Percentiles rank a stretch among this genome's conserved stretches.
These are phyloP conservation scores for Leptopilina syphax DNA, from an alignment of 2,888 invertebrate species.

Conservation along the genomic window DNA sequence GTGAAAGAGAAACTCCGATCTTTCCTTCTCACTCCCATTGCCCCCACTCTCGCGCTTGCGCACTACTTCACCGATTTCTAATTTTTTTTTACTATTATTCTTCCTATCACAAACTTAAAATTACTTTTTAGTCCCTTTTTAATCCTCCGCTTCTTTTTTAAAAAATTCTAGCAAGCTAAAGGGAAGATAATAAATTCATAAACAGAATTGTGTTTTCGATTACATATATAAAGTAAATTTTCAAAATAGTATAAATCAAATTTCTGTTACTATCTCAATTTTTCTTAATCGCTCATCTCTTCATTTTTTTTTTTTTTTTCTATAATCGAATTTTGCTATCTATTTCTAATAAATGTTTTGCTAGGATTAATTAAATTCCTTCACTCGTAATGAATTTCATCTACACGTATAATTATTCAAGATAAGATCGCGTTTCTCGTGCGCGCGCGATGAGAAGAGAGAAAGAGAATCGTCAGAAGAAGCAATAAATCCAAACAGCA, in stretches of 20 bases:
- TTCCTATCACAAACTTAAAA: too few relatives aligned
- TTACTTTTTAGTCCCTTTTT: too few relatives aligned
- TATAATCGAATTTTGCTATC: constrained; percentile 22
- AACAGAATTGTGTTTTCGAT: background rate
- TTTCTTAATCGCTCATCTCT: background rate
- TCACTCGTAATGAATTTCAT: constrained; percentile 29
- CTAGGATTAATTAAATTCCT: constrained; percentile 30
- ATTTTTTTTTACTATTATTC: background rate
- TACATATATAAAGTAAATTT: background rate
- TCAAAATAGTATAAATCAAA: background rate
- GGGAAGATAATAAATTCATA: too few relatives aligned
- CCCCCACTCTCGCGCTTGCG: too few relatives aligned
- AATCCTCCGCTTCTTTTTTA: too few relatives aligned
- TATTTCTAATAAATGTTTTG: constrained; percentile 29
- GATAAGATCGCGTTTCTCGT: constrained; percentile 30
- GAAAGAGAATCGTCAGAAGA: constrained; percentile 37
- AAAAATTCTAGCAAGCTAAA: too few relatives aligned
- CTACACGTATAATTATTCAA: constrained; percentile 35
- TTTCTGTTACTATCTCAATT: background rate
- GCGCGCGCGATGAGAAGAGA: background rate
- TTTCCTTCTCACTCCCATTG: too few relatives aligned
- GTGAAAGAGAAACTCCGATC: too few relatives aligned
- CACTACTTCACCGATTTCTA: background rate
- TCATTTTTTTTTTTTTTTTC: too few relatives aligned
- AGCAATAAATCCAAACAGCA: constrained; percentile 33